Conservation (phyloP, 2,113 vertebrate genomes). For the Serilophus lunatus region DNA sequence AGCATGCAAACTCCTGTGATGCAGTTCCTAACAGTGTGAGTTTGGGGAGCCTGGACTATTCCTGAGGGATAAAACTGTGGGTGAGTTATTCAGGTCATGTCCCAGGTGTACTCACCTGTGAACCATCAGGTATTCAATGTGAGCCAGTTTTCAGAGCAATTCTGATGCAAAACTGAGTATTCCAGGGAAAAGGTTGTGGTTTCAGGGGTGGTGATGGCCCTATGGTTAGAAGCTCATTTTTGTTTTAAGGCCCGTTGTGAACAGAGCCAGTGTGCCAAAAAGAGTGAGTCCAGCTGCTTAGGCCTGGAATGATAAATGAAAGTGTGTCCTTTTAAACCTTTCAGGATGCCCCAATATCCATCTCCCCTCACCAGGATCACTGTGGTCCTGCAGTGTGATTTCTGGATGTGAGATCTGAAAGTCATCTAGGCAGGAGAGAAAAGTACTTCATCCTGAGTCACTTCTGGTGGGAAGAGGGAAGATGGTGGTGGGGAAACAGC, state of each 20-base stretch:
- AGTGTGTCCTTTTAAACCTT: accelerated
- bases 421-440: background rate
- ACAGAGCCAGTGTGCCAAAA: background rate
- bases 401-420: background rate
- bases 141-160: background rate
- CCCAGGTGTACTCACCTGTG: background rate
- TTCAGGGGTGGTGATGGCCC: background rate
- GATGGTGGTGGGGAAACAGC: background rate
- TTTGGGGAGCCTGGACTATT: background rate
- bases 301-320: background rate
- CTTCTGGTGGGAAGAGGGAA: background rate
- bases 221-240: background rate
- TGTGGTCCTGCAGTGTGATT: background rate
- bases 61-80: background rate
- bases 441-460: background rate
- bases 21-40: background rate
- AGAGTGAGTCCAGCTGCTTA: accelerated
- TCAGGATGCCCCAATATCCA: accelerated
- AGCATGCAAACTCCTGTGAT: accelerated
- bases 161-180: background rate
- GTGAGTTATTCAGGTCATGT: background rate
- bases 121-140: background rate
- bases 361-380: background rate
- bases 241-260: background rate
- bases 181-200: background rate